These are phyloP conservation scores for Typhlichthys eigenmanni DNA, from an alignment of 2,797 vertebrate species.

Conservation along the genomic window DNA sequence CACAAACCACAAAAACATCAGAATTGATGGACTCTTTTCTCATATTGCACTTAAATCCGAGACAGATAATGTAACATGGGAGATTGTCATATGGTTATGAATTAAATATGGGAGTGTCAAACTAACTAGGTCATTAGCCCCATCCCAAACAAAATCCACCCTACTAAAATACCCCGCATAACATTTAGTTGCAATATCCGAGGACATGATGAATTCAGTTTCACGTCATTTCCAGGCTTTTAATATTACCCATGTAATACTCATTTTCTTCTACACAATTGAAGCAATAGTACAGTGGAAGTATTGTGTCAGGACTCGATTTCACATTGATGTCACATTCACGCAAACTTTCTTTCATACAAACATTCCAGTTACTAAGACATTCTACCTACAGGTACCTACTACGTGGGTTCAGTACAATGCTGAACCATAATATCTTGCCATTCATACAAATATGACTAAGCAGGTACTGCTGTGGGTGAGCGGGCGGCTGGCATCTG, in stretches of 20 bases:
- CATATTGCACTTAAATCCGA: conserved; percentile 23
- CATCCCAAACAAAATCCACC: conserved; percentile 7
- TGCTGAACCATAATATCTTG: too few relatives aligned
- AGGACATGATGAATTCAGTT: not conserved
- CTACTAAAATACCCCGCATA: conserved; percentile 10
- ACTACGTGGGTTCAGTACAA: not conserved
- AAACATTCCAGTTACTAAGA: conserved; percentile 5
- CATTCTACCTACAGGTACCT: not conserved
- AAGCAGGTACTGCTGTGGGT: not conserved
- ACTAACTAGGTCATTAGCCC: conserved; percentile 62
- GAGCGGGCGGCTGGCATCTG: conserved; percentile 28
- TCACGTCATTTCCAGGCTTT: not conserved
- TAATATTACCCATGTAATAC: not conserved
- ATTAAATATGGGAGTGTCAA: conserved; percentile 66
- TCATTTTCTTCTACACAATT: not conserved
- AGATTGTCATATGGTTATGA: conserved; percentile 65
- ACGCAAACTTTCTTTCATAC: conserved; percentile 8
- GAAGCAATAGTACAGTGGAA: too few relatives aligned
- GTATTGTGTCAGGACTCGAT: too few relatives aligned
- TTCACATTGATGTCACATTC: not conserved
- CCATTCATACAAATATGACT: not conserved
- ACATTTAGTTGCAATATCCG: not conserved
- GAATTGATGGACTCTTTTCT: conserved; percentile 2
- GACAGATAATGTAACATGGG: conserved; percentile 33
- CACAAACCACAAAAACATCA: too few relatives aligned